Conservation (phyloP, 2,797 vertebrate genomes). For the Falco peregrinus region DNA sequence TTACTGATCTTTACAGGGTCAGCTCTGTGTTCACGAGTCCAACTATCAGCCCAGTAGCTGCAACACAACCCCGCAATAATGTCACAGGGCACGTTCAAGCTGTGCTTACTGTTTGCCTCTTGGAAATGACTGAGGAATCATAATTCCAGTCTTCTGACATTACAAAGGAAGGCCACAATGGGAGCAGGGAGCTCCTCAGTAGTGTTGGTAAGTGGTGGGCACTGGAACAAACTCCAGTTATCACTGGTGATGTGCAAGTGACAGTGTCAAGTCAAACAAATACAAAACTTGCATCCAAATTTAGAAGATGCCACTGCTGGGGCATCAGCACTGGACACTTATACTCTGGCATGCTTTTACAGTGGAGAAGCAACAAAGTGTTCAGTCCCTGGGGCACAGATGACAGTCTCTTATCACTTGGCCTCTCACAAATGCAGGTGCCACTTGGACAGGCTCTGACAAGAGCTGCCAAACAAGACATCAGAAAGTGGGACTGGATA, state of each 20-base stretch:
- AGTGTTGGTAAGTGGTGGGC: neutral
- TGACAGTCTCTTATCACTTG: neutral
- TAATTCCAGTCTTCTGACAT: neutral
- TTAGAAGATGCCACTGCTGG: neutral
- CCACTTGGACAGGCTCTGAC: neutral
- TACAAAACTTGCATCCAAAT: neutral
- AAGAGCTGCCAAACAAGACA: neutral
- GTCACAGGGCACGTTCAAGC: neutral
- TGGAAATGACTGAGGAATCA: neutral
- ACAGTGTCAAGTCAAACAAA: neutral
- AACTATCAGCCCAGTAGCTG: neutral
- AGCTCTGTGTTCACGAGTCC: neutral
- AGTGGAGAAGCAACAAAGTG: rapidly evolving
- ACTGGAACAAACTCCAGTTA: neutral
- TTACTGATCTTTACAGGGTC: neutral
- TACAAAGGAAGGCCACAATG: neutral
- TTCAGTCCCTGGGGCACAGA: neutral
- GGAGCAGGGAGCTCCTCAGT: neutral
- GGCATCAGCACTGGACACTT: neutral
- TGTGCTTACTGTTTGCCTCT: neutral
- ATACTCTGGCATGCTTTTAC: neutral
- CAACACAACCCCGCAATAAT: neutral
- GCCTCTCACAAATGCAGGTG: neutral
- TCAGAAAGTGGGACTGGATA: neutral
- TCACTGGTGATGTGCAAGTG: neutral